Conservation (phyloP, 2,888 invertebrate genomes). For the Tenthredo amoena region DNA sequence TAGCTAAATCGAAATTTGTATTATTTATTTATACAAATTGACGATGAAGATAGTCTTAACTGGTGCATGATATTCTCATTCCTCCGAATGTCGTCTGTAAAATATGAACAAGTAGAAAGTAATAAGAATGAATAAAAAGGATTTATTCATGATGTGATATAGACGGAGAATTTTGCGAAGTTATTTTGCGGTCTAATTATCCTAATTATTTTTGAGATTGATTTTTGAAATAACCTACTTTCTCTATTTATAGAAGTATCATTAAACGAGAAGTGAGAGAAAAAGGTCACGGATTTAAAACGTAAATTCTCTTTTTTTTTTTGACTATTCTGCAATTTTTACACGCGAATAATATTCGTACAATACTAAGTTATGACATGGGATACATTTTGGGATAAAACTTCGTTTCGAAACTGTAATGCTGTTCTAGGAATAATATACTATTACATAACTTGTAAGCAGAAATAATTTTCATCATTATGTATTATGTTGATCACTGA, state of each 20-base stretch:
- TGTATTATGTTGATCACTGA: constrained; percentile 55
- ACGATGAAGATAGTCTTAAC: constrained; percentile 24
- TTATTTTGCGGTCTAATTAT: constrained; percentile 25
- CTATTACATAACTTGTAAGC: neutral
- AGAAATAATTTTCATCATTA: constrained; percentile 41
- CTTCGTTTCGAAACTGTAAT: neutral
- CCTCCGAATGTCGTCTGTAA: constrained; percentile 43
- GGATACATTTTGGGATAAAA: neutral
- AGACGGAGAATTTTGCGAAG: neutral
- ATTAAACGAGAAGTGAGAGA: constrained; percentile 45
- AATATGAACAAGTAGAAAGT: constrained; percentile 48
- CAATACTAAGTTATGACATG: neutral
- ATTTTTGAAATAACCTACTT: constrained; percentile 69
- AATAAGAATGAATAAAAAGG: constrained; percentile 53
- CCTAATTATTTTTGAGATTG: constrained; percentile 63
- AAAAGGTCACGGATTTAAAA: constrained; percentile 53
- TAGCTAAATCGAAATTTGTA: neutral
- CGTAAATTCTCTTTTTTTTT: constrained; percentile 13
- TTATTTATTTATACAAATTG: constrained; percentile 34
- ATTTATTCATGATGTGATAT: neutral
- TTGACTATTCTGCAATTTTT: neutral
- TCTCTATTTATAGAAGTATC: constrained; percentile 68
- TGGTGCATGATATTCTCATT: constrained; percentile 34
- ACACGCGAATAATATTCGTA: neutral
- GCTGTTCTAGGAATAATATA: neutral